A percentile compares a stretch with the other conserved stretches of the same genome.
Evolutionary conservation across 2,113 vertebrate genomes (phyloP).

Genomic region (Oceanites oceanicus): DNA sequence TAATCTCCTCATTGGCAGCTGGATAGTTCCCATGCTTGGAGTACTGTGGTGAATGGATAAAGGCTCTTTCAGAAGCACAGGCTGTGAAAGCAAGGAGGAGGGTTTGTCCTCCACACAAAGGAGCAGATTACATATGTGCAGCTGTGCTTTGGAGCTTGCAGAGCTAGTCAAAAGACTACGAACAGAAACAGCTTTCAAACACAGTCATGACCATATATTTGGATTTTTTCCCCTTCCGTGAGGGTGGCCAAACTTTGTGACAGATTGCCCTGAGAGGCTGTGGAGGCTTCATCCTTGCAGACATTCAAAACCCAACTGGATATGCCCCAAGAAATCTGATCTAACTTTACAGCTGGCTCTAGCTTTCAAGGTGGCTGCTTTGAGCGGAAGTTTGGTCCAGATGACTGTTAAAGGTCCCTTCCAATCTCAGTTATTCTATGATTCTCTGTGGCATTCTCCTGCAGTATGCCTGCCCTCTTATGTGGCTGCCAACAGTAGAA

Average conservation of each 20-base stretch:
- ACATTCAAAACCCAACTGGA: not conserved
- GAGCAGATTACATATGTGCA: fast-evolving
- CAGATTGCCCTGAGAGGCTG: not conserved
- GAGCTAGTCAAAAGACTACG: not conserved
- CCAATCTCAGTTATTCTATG: not conserved
- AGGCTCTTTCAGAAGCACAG: not conserved
- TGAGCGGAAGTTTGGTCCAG: not conserved
- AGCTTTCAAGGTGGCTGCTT: not conserved
- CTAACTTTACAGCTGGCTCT: not conserved
- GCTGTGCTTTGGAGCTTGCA: not conserved
- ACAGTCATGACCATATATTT: not conserved
- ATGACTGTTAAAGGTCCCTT: not conserved
- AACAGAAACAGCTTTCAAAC: not conserved
- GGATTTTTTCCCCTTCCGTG: too few species aligned
- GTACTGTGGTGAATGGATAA: not conserved
- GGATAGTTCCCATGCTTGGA: not conserved
- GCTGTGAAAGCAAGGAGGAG: not conserved
- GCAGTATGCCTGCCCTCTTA: not conserved
- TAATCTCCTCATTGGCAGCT: not conserved
- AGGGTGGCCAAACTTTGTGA: not conserved
- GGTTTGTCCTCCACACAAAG: not conserved
- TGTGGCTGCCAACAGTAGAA: not conserved
- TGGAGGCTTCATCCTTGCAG: not conserved
- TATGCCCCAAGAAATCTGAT: not conserved
- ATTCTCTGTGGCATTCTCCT: not conserved